phyloP scores from a whole-genome alignment of 1,140 invertebrate genomes.

The Drosophila santomea region DNA sequence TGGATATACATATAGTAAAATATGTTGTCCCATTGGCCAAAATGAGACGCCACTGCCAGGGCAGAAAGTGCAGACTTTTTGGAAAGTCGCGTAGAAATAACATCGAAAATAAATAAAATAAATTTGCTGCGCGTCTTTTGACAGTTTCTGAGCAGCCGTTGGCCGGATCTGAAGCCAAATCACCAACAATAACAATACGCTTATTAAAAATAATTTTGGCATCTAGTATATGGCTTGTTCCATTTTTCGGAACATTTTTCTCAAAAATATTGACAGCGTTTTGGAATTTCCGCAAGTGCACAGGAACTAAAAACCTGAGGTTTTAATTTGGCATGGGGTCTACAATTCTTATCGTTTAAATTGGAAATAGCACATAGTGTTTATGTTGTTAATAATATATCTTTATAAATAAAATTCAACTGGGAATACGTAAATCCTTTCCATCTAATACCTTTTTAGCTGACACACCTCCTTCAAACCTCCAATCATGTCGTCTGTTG shows the following conservation, averaged over 20 bases:
- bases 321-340: neutral
- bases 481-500: neutral
- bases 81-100: slow-evolving; percentile 62
- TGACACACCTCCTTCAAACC: neutral
- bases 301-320: slow-evolving; percentile 3
- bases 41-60: slow-evolving; percentile 57
- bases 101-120: slow-evolving; percentile 82
- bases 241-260: slow-evolving; percentile 25
- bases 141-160: slow-evolving; percentile 75
- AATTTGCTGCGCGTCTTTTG: slow-evolving; percentile 59
- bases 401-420: neutral
- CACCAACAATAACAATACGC: slow-evolving; percentile 32
- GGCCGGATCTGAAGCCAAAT: slow-evolving; percentile 33
- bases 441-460: neutral
- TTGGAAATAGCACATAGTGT: neutral
- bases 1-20: slow-evolving; percentile 33
- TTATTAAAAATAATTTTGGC: slow-evolving; percentile 47
- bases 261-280: slow-evolving; percentile 34
- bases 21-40: slow-evolving; percentile 44
- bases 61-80: slow-evolving; percentile 58
- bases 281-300: slow-evolving; percentile 29
- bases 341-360: neutral
- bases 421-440: no score
- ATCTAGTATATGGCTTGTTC: slow-evolving; percentile 30
- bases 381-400: neutral